These are phyloP conservation scores for Addax nasomaculatus DNA, from an alignment of 2,113 vertebrate genomes.

Conservation along the genomic window DNA sequence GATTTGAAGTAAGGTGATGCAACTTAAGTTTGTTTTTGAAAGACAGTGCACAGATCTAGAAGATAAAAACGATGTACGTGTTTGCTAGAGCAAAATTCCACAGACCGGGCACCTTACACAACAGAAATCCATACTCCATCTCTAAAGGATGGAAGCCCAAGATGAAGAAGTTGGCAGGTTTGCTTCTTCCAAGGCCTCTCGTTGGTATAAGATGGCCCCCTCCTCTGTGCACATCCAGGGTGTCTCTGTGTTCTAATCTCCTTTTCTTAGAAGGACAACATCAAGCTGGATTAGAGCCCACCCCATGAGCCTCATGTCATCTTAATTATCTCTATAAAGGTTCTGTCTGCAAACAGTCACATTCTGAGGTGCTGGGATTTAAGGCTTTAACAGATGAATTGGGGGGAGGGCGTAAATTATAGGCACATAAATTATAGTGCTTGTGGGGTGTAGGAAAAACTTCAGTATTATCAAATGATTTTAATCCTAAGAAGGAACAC, in stretches of 20 bases:
- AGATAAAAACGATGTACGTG: neutral
- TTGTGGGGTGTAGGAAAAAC: neutral
- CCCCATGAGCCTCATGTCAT: neutral
- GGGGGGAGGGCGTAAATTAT: neutral
- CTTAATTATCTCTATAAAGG: neutral
- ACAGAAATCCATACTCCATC: neutral
- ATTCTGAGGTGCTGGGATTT: neutral
- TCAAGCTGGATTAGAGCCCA: too few species aligned
- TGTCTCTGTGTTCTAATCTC: neutral
- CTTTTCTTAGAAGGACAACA: neutral
- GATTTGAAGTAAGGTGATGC: neutral
- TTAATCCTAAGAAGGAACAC: neutral
- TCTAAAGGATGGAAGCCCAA: neutral
- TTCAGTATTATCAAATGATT: neutral
- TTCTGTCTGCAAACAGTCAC: neutral
- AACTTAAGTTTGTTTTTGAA: neutral
- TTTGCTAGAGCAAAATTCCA: neutral
- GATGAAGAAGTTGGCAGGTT: fast-evolving
- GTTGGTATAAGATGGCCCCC: too few species aligned
- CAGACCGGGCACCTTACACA: neutral
- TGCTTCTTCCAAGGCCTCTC: neutral
- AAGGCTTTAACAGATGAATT: neutral
- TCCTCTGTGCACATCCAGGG: neutral
- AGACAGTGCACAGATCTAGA: neutral
- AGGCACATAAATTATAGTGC: neutral